Evolutionary conservation across 2,797 vertebrate species (phyloP).

Genomic region (Phrynocephalus guinanensis): DNA sequence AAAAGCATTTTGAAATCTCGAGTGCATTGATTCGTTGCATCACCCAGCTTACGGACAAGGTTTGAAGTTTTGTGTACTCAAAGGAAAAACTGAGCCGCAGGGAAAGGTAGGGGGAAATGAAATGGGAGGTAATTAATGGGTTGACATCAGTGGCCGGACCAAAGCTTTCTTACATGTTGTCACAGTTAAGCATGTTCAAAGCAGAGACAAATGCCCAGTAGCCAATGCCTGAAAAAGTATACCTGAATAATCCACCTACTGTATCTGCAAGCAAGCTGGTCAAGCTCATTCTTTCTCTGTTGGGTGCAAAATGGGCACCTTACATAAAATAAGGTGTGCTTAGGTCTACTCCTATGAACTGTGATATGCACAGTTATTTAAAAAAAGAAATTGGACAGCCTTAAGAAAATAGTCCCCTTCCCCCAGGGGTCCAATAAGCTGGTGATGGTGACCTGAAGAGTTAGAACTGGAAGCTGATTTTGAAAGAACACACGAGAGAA

Average conservation of each 20-base stretch:
- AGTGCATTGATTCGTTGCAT: constrained; percentile 44
- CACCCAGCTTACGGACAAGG: constrained; percentile 7
- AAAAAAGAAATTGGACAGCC: too few species aligned
- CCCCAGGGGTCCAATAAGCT: neutral
- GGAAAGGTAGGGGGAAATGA: neutral
- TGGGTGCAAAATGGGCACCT: neutral
- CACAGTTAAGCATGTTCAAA: neutral
- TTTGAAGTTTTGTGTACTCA: constrained; percentile 8
- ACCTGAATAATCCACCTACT: neutral
- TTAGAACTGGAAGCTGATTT: neutral
- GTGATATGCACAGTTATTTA: neutral
- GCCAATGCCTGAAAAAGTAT: neutral
- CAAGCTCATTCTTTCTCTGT: neutral
- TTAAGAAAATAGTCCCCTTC: too few species aligned
- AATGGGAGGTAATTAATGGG: neutral
- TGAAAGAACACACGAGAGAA: neutral
- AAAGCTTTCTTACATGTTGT: neutral
- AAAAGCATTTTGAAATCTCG: constrained; percentile 36
- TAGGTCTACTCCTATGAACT: neutral
- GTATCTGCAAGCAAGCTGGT: neutral
- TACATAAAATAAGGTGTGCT: neutral
- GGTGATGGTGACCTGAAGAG: neutral
- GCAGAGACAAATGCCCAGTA: neutral
- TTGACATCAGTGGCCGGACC: neutral
- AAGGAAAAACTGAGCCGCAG: neutral